Percentiles rank a stretch among this genome's conserved stretches.
These are phyloP conservation scores for Caenorhabditis sp. DNA, from an alignment of 2,888 invertebrate species.

Conservation along the genomic window DNA sequence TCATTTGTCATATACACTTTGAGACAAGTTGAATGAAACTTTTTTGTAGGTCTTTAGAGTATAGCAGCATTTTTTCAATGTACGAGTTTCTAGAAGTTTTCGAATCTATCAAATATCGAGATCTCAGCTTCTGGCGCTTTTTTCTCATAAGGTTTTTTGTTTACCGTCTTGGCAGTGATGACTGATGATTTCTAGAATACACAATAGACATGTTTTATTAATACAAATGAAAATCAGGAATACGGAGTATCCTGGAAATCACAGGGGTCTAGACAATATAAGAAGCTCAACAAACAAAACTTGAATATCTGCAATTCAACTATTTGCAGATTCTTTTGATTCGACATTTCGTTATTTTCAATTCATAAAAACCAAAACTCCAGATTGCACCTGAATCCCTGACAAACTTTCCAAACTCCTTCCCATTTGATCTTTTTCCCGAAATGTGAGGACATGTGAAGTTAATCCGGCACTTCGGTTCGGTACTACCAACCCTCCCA, in stretches of 20 bases:
- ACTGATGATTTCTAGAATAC: too few relatives aligned
- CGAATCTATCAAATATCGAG: background rate
- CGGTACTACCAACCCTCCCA: too few relatives aligned
- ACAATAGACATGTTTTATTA: too few relatives aligned
- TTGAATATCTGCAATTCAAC: too few relatives aligned
- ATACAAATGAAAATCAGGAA: too few relatives aligned
- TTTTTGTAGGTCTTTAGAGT: background rate
- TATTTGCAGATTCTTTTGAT: too few relatives aligned
- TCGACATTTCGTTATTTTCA: background rate
- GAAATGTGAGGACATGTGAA: slow-evolving; percentile 6
- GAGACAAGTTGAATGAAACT: slow-evolving; percentile 13
- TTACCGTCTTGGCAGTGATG: too few relatives aligned
- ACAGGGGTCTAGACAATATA: too few relatives aligned
- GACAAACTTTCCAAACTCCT: slow-evolving; percentile 19
- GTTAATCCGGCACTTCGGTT: background rate
- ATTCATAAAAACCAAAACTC: background rate
- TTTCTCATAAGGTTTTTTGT: too few relatives aligned
- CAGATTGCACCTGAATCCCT: slow-evolving; percentile 17
- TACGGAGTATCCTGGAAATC: too few relatives aligned
- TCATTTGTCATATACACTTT: slow-evolving; percentile 15
- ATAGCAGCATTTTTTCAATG: background rate
- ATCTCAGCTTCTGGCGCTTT: background rate
- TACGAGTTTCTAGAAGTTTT: background rate
- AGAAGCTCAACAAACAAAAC: too few relatives aligned
- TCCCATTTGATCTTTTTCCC: slow-evolving; percentile 4